phyloP scores from a whole-genome alignment of 2,888 invertebrate genomes.

The Aleiodes leptofemur region DNA sequence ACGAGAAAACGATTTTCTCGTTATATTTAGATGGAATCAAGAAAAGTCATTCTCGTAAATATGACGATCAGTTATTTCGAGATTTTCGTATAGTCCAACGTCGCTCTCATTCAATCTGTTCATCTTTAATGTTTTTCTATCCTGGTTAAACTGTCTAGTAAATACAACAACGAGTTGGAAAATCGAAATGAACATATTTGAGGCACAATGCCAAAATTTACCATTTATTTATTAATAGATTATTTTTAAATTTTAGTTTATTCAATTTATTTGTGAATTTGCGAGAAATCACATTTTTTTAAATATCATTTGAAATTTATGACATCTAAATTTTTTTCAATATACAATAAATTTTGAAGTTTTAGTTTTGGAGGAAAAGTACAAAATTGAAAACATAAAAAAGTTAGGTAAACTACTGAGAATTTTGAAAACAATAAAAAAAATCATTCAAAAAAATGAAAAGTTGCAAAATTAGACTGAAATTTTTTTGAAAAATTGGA shows the following conservation, averaged over 20 bases:
- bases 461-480: too few species aligned
- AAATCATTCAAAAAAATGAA: too few species aligned
- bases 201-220: slow-evolving; percentile 30
- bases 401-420: too few species aligned
- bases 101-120: slow-evolving; percentile 20
- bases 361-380: too few species aligned
- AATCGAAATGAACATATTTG: slow-evolving; percentile 14
- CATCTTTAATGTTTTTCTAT: slow-evolving; percentile 28
- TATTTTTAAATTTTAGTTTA: background rate
- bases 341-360: too few species aligned
- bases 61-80: slow-evolving; percentile 20
- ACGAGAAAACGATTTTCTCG: slow-evolving; percentile 50
- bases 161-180: slow-evolving; percentile 22
- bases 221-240: slow-evolving; percentile 1
- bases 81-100: background rate
- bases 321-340: too few species aligned
- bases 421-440: too few species aligned
- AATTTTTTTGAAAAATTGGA: too few species aligned
- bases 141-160: slow-evolving; percentile 26
- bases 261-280: too few species aligned
- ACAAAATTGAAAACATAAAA: too few species aligned
- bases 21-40: slow-evolving; percentile 60
- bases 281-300: too few species aligned
- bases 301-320: too few species aligned
- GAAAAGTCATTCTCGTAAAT: slow-evolving; percentile 54